phyloP scores from a whole-genome alignment of 2,797 vertebrate species.

The Cryptoblepharus egeriae region DNA sequence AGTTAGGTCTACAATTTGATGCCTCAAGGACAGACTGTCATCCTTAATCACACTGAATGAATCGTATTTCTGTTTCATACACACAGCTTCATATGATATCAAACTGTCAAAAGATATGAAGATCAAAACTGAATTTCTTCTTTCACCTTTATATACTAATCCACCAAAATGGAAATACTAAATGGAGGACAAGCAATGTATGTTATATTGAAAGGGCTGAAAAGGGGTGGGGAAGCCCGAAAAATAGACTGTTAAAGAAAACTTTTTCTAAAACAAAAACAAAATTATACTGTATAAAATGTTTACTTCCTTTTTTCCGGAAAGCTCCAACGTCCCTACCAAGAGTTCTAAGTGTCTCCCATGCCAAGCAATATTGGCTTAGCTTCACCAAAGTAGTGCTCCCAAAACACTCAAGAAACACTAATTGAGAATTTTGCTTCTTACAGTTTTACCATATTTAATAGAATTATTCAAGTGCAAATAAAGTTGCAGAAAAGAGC shows the following conservation, averaged over 20 bases:
- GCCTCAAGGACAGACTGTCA: conserved; percentile 6
- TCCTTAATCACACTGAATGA: conserved; percentile 5
- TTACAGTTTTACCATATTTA: background rate
- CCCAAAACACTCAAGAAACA: background rate
- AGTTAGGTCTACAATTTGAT: background rate
- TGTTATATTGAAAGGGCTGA: background rate
- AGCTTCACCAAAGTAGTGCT: background rate
- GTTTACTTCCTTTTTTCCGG: background rate
- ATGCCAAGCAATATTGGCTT: background rate
- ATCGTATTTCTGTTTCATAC: background rate
- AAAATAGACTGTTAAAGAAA: background rate
- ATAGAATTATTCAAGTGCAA: background rate
- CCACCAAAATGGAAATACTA: background rate
- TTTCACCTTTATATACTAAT: background rate
- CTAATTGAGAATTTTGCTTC: background rate
- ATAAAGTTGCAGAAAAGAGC: too few species aligned
- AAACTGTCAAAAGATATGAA: background rate
- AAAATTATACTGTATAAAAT: background rate
- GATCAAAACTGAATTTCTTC: conserved; percentile 8
- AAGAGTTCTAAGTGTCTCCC: background rate
- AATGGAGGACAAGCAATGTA: background rate
- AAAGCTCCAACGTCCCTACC: background rate
- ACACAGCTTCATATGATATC: background rate
- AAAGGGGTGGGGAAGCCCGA: background rate
- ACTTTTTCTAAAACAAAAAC: background rate